These are phyloP conservation scores for Pogonus chalceus DNA, from an alignment of 1,140 invertebrate species.

Conservation along the genomic window DNA sequence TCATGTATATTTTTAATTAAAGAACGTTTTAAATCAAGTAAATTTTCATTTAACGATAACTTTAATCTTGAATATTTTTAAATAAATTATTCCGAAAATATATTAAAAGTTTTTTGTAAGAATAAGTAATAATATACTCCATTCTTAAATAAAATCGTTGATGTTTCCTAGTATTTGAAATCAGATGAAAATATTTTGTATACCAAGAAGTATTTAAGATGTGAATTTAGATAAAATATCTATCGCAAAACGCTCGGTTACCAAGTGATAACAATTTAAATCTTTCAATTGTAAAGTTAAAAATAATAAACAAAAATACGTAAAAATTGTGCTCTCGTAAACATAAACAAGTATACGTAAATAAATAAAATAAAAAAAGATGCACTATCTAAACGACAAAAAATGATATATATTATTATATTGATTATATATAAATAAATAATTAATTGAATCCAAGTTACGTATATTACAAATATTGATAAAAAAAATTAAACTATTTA, in stretches of 20 bases:
- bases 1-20: too few relatives aligned
- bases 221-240: background rate
- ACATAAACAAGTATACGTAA: conserved; percentile 33
- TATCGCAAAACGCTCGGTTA: background rate
- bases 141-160: background rate
- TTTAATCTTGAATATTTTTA: too few relatives aligned
- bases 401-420: conserved; percentile 22
- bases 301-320: conserved; percentile 30
- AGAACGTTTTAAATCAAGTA: too few relatives aligned
- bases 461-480: background rate
- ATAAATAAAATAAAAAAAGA: conserved; percentile 8
- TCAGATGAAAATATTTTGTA: conserved; percentile 26
- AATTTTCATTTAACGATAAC: too few relatives aligned
- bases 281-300: background rate
- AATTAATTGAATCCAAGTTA: background rate
- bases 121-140: too few relatives aligned
- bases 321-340: conserved; percentile 24
- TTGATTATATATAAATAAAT: conserved; percentile 13
- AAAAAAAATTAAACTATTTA: conserved; percentile 2
- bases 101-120: too few relatives aligned
- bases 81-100: too few relatives aligned
- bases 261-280: background rate
- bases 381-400: background rate
- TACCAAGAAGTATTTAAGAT: conserved; percentile 11
- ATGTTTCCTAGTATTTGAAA: conserved; percentile 7